Base-by-base conservation (phyloP, 2,888 invertebrate species). In the Conchocele bisecta region DNA sequence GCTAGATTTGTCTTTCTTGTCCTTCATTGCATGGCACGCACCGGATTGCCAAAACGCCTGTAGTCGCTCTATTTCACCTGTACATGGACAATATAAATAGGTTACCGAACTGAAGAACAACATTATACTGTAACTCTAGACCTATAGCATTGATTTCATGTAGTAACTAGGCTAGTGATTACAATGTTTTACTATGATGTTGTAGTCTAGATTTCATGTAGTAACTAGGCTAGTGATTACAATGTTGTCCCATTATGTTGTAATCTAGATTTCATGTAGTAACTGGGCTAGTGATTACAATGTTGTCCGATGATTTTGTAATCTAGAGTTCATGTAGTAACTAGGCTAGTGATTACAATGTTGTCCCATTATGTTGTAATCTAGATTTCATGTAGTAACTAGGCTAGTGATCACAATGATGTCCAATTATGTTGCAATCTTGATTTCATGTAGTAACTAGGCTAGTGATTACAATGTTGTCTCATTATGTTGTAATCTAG, bases 1-100 rank as follows among this genome's bases (percentile, higher is more conserved):
- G 72, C 91, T 92, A 9, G 91, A 97, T 96, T 97, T 97, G 4
- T 86, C 87, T 50, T 85, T 83, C 91, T 97, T 96, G 89, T 96
- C 96, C 78, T 97, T 96, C 2, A 96, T 96, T 85, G 96, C 95
- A 63, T 86, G 83, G 91, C 98, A 98, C 2, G 97, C 96, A 35
- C 99, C 98, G 0, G 98, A 97, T 95, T 99, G 96, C 99, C 99
- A 99, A 89, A 97, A 95, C 69, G 93, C 91, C 86, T 98, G 94
- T 82, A 99, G 93, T 74, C 99, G 93, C 92, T 99, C 99, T 86
- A 99, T 93, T 90, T 99, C 98, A 46, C 99, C 94, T 95, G 85
- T 20, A 84, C 74, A 61, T 53, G 48, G 44, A 41, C 13, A n/a
- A 46, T 17, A 20, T 22, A 5, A 11, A 15, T 35, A 35, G 24